Conservation (phyloP, 2,888 invertebrate genomes). For the Lycaena phlaeas region DNA sequence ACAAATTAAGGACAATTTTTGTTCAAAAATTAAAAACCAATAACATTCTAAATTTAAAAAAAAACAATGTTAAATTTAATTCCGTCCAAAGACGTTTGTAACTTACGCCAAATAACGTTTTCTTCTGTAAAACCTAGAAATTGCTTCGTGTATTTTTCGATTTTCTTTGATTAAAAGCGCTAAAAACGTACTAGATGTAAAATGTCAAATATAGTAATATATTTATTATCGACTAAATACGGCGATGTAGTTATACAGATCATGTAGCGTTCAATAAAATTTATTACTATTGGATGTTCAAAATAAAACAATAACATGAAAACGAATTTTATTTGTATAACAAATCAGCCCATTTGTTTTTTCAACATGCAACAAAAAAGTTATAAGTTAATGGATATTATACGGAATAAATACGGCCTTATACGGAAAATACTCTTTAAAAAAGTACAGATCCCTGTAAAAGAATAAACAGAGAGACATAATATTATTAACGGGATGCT, state of each 20-base stretch:
- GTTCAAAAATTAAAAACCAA: neutral
- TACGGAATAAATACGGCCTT: too few species aligned
- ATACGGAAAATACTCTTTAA: too few species aligned
- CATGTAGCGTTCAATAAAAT: constrained; percentile 29
- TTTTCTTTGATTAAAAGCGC: neutral
- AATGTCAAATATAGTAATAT: constrained; percentile 7
- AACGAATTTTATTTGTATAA: neutral
- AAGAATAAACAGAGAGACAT: too few species aligned
- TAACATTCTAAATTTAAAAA: neutral
- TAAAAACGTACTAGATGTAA: neutral
- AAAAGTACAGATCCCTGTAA: too few species aligned
- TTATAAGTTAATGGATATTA: too few species aligned
- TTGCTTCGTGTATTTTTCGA: neutral
- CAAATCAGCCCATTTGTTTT: too few species aligned
- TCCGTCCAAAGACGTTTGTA: constrained; percentile 5
- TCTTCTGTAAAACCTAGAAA: neutral
- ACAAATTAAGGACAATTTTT: neutral
- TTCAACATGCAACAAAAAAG: too few species aligned
- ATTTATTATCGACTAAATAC: constrained; percentile 13
- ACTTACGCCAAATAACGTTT: neutral
- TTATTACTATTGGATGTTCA: constrained; percentile 29
- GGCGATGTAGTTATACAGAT: constrained; percentile 18
- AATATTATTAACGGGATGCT: too few species aligned
- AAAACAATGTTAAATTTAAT: neutral
- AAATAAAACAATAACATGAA: constrained; percentile 26